A percentile compares a stretch with the other conserved stretches of the same genome.
These are phyloP conservation scores for Desmophyllum pertusum DNA, from an alignment of 92 coral and sea anemone species.

Conservation along the genomic window DNA sequence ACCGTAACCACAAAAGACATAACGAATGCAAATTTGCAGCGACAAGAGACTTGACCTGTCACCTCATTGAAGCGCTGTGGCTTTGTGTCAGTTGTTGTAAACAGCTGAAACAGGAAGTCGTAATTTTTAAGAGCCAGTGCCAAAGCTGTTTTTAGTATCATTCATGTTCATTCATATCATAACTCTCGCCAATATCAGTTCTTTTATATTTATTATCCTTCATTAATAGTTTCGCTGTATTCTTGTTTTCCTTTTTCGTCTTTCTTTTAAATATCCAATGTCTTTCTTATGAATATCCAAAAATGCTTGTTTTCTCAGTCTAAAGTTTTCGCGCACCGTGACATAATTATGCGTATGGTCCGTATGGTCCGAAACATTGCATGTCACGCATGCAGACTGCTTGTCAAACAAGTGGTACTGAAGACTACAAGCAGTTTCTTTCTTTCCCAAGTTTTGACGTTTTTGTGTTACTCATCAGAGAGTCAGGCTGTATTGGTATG, in stretches of 20 bases:
- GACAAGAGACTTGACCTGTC: not conserved
- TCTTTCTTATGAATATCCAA: not conserved
- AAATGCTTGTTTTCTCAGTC: not conserved
- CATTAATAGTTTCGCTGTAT: not conserved
- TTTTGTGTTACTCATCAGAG: no score
- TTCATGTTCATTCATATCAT: no score
- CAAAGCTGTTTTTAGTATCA: not conserved
- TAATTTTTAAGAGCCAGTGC: slow-evolving; percentile 7
- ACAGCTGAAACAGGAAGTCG: slow-evolving; percentile 36
- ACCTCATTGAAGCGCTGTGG: slow-evolving; percentile 25
- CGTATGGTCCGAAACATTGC: slow-evolving; percentile 2
- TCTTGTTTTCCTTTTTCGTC: not conserved
- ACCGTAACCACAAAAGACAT: not conserved
- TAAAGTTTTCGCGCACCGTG: not conserved
- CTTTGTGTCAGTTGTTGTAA: slow-evolving; percentile 1
- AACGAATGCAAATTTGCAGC: not conserved
- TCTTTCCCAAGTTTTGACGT: no score
- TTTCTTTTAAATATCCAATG: not conserved
- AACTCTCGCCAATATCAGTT: not conserved
- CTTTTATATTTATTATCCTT: not conserved
- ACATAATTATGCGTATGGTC: not conserved
- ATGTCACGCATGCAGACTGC: not conserved
- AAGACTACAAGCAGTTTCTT: no score
- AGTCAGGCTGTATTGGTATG: no score
- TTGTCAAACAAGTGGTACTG: not conserved